Evolutionary conservation across 1,140 invertebrate genomes (phyloP).

Genomic region (Diploscapter pachys): DNA sequence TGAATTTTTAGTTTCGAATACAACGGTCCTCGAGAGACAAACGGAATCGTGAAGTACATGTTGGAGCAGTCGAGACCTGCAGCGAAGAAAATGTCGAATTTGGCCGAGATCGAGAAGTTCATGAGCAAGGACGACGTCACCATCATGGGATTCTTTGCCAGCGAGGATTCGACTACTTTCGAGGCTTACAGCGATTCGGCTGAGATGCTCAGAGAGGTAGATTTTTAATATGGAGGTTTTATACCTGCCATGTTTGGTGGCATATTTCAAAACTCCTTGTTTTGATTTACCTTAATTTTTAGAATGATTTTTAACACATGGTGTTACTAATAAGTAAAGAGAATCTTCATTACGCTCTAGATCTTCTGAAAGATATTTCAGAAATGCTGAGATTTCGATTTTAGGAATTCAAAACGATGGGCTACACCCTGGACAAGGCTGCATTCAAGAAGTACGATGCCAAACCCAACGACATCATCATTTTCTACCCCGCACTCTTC

Average conservation of each 20-base stretch:
- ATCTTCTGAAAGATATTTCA: no score
- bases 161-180: conserved; percentile 60
- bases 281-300: no score
- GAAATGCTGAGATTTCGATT: no score
- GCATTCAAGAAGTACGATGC: conserved; percentile 61
- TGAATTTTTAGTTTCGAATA: conserved; percentile 59
- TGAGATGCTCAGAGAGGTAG: conserved; percentile 62
- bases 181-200: conserved; percentile 65
- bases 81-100: conserved; percentile 60
- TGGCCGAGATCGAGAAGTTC: conserved; percentile 58
- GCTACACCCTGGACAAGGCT: conserved; percentile 60
- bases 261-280: no score
- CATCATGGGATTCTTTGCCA: conserved; percentile 66
- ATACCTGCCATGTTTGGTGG: no score
- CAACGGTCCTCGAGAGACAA: conserved; percentile 63
- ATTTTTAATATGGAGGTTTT: no score
- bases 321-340: no score
- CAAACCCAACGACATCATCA: conserved; percentile 62
- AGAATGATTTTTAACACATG: no score
- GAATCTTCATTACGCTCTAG: no score
- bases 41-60: conserved; percentile 65
- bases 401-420: conserved; percentile 63
- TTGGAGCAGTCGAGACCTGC: conserved; percentile 64
- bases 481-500: conserved; percentile 66
- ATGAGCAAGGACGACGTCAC: conserved; percentile 63